Evolutionary conservation across 2,888 invertebrate species (phyloP).

Genomic region (Spisula solida): DNA sequence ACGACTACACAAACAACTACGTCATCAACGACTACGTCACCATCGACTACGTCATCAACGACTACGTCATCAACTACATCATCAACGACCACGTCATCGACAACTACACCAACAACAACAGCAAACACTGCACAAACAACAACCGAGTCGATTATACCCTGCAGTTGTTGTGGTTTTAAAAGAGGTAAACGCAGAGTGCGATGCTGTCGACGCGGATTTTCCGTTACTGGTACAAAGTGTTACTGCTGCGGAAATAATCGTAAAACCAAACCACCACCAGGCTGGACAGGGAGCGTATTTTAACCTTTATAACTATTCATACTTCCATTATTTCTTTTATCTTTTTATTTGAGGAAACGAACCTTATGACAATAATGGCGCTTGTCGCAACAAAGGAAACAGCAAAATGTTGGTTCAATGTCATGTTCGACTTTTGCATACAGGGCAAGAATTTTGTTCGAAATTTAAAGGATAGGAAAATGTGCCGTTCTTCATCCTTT

Average conservation of each 20-base stretch:
- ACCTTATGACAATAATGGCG: no score
- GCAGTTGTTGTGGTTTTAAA: slow-evolving; percentile 10
- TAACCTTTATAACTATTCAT: not conserved
- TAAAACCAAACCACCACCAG: not conserved
- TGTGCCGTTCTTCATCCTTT: no score
- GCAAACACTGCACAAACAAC: not conserved
- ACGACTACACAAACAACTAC: not conserved
- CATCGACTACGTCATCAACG: no score
- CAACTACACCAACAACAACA: not conserved
- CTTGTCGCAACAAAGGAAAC: no score
- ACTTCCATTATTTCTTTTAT: no score
- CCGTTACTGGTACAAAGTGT: not conserved
- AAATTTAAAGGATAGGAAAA: no score
- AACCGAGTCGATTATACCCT: not conserved
- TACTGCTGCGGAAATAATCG: slow-evolving; percentile 12
- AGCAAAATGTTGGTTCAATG: no score
- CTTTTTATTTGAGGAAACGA: no score
- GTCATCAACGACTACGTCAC: no score
- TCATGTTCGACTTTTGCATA: no score
- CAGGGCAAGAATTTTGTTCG: no score
- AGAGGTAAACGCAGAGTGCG: not conserved
- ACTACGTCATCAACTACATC: not conserved
- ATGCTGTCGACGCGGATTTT: slow-evolving; percentile 7
- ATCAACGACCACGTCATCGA: not conserved
- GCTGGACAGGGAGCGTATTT: slow-evolving; percentile 17